These are phyloP conservation scores for Protomyctophum bolini DNA, from an alignment of 2,113 vertebrate species.

Conservation along the genomic window DNA sequence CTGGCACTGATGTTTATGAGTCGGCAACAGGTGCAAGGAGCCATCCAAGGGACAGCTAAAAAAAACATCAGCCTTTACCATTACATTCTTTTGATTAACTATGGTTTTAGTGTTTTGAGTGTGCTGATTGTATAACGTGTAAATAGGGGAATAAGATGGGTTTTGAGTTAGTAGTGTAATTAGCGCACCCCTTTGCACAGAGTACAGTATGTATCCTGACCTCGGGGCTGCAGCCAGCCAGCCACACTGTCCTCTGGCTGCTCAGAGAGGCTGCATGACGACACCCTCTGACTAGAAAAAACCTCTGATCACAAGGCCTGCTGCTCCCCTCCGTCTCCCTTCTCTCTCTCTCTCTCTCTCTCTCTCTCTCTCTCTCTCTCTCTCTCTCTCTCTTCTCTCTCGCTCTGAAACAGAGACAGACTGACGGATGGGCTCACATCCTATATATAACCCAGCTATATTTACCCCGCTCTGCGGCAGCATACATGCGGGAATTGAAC, in stretches of 20 bases:
- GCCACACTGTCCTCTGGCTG: constrained; percentile 27
- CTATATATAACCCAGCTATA: constrained; percentile 75
- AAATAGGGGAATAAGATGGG: constrained; percentile 39
- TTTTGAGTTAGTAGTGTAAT: constrained; percentile 23
- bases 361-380: constrained; percentile 4
- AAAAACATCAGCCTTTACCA: constrained; percentile 29
- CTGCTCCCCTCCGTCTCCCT: constrained; percentile 3
- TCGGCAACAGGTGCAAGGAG: constrained; percentile 52
- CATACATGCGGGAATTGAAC: constrained; percentile 42
- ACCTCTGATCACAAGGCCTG: constrained; percentile 57
- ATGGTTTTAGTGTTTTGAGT: constrained; percentile 2
- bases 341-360: not conserved
- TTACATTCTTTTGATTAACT: not conserved
- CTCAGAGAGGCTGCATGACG: constrained; percentile 41
- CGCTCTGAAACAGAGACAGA: constrained; percentile 54
- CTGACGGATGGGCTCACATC: constrained; percentile 61
- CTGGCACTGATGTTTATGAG: constrained; percentile 47
- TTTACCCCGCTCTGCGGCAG: constrained; percentile 61
- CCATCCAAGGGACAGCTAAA: constrained; percentile 15
- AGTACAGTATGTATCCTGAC: not conserved
- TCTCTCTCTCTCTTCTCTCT: constrained; percentile 39
- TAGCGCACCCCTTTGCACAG: constrained; percentile 26
- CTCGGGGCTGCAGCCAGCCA: constrained; percentile 19
- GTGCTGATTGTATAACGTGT: constrained; percentile 5
- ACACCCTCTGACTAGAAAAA: constrained; percentile 40